Evolutionary conservation across 2,113 vertebrate genomes (phyloP), one percentile per base, ranked within the genome.

Genomic region (Pelusios castaneus): DNA sequence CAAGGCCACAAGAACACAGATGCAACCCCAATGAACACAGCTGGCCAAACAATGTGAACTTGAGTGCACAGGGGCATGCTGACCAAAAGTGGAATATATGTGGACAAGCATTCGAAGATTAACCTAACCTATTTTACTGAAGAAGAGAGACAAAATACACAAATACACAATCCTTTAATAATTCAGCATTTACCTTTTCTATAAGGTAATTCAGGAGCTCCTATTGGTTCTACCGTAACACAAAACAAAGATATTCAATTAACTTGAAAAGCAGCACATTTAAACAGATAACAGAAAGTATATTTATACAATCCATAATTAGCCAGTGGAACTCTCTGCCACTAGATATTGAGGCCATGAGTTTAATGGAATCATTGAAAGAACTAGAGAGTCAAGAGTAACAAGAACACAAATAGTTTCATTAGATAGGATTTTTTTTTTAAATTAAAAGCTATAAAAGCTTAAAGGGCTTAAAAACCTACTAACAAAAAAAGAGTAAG

Each of bases 121-220:
- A 58, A 93, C 13, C 24, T 52, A 3, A 5, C 27, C 6, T 17
- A 10, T 51, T 84, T n/a, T 34, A 47, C 22, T 49, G n/a, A 88
- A 25, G 14, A 70, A 47, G 6, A 2, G 56, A 8, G 0, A 16
- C 29, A 14, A 27, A 27, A 60, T 29, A 60, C 58, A 60, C 58
- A 34, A 60, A 60, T 60, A 60, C 31, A 13, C 89, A 73, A 80
- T 88, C 83, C 84, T 96, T 80, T 22, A 70, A 76, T 41, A 60
- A 87, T 91, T 89, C 77, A 95, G 17, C 82, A 82, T 73, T 73
- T 90, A 94, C 94, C 52, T 60, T 60, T 29, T 60, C 29, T 29
- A 95, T 90, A 17, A 82, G 10, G 63, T 93, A 80, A 91, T 89
- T 25, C 80, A 63, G n/a, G 80, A 31, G 78, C 83, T 11, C 3